Evolutionary conservation across 1,140 invertebrate species (phyloP).

Genomic region (Copidosoma floridanum): DNA sequence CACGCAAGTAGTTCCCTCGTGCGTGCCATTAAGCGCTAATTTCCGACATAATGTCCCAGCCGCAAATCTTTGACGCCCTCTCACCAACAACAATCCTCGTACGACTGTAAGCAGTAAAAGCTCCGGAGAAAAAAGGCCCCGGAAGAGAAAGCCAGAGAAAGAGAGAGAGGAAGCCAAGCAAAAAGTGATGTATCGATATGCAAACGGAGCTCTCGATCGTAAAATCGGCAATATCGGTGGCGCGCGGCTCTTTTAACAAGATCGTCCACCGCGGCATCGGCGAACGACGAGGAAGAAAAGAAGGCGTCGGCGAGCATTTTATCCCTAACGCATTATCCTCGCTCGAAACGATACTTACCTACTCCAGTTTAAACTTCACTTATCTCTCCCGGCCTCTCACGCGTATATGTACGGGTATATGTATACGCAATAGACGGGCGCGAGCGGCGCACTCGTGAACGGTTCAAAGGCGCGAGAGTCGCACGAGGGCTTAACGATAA

Average conservation of each 20-base stretch:
- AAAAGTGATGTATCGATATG: slow-evolving; percentile 45
- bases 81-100: too few relatives aligned
- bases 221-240: slow-evolving; percentile 45
- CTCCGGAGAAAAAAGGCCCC: too few relatives aligned
- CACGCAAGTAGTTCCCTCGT: too few relatives aligned
- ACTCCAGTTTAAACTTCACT: slow-evolving; percentile 47
- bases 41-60: too few relatives aligned
- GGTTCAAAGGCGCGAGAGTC: too few relatives aligned
- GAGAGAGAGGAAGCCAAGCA: too few relatives aligned
- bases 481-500: slow-evolving; percentile 32
- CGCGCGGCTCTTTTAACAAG: slow-evolving; percentile 29
- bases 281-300: slow-evolving; percentile 12
- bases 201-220: slow-evolving; percentile 46
- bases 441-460: neutral
- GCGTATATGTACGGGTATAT: too few relatives aligned
- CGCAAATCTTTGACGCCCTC: too few relatives aligned
- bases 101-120: too few relatives aligned
- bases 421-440: slow-evolving; percentile 17
- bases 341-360: slow-evolving; percentile 39
- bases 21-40: too few relatives aligned
- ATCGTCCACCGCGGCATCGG: slow-evolving; percentile 30
- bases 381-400: too few relatives aligned
- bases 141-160: slow-evolving; percentile 27
- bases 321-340: slow-evolving; percentile 43
- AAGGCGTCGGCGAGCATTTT: slow-evolving; percentile 33